These are phyloP conservation scores for Okamejei kenojei DNA, from an alignment of 2,797 vertebrate species.

Conservation along the genomic window DNA sequence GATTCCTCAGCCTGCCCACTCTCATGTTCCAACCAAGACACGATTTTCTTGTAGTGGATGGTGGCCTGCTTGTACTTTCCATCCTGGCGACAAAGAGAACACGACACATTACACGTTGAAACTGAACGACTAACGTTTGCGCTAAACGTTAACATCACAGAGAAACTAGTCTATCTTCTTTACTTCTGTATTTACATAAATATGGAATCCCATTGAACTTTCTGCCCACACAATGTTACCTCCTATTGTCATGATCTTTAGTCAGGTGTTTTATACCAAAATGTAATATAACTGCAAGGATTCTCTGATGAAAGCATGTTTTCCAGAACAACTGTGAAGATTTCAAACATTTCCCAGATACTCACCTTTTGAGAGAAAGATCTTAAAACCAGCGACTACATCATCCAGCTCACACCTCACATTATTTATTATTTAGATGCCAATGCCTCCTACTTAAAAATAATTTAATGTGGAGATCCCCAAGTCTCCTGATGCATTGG, in stretches of 20 bases:
- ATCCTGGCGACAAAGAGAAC: slow-evolving; percentile 56
- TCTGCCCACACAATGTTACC: neutral
- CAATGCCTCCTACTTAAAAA: neutral
- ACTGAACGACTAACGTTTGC: neutral
- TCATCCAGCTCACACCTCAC: neutral
- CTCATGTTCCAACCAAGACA: slow-evolving; percentile 87
- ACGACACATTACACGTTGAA: neutral
- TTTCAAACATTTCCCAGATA: neutral
- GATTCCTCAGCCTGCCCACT: slow-evolving; percentile 68
- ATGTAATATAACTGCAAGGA: neutral
- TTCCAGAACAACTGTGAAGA: neutral
- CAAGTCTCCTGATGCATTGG: neutral
- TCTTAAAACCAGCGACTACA: neutral
- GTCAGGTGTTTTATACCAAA: too few species aligned
- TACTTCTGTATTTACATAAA: neutral
- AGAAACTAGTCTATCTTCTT: neutral
- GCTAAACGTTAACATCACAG: neutral
- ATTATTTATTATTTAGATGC: neutral
- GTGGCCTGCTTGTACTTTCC: slow-evolving; percentile 83
- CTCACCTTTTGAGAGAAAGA: neutral
- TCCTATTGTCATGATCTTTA: neutral
- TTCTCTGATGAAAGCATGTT: neutral
- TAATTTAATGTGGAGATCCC: neutral
- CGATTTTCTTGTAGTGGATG: slow-evolving; percentile 89
- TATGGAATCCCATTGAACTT: neutral